phyloP scores from a whole-genome alignment of 1,140 invertebrate genomes.

The Cotesia glomerata region DNA sequence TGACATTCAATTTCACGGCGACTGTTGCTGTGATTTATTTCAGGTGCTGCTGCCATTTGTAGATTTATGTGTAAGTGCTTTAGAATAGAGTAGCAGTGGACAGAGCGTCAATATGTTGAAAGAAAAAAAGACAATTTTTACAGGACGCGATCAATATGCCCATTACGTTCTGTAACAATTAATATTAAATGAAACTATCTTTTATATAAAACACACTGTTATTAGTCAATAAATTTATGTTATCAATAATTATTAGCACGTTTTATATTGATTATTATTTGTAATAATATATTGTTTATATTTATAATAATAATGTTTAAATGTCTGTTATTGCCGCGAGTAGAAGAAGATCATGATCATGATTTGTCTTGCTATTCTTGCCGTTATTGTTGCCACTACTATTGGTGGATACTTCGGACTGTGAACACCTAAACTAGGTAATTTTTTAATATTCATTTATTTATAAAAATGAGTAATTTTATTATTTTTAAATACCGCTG shows the following conservation, averaged over 20 bases:
- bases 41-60: conserved; percentile 27
- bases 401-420: conserved; percentile 74
- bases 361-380: conserved; percentile 92
- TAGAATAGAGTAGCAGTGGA: conserved; percentile 45
- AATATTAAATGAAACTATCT: background rate
- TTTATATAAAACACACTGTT: background rate
- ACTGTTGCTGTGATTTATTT: conserved; percentile 33
- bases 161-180: no score
- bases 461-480: background rate
- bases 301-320: background rate
- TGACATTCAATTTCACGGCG: conserved; percentile 7
- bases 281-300: background rate
- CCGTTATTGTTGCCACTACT: conserved; percentile 80
- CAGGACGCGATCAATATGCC: no score
- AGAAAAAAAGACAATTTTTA: background rate
- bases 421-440: conserved; percentile 54
- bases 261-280: background rate
- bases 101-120: conserved; percentile 37
- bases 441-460: conserved; percentile 8
- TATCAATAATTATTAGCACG: background rate
- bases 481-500: no score
- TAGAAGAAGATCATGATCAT: conserved; percentile 99
- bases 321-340: conserved; percentile 65
- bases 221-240: no score
- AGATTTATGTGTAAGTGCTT: conserved; percentile 28